Base-by-base conservation (phyloP, 2,113 vertebrate genomes). In the Eudyptes chrysolophus region DNA sequence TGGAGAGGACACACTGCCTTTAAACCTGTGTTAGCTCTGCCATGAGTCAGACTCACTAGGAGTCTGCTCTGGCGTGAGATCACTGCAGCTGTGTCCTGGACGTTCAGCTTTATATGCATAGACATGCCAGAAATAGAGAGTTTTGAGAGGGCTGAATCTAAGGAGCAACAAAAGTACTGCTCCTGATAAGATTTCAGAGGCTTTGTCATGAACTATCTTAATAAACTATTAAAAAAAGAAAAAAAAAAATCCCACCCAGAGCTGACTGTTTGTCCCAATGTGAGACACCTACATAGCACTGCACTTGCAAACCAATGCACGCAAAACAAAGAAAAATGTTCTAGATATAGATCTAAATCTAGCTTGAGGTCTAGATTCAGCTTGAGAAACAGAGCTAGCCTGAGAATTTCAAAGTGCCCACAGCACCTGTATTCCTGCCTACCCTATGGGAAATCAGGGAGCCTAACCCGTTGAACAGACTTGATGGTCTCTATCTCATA, bases 21-120 rank as follows among this genome's bases (percentile, higher is more conserved):
- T 55, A 61, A 55, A 90, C 13, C 57, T 8, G 0, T 7, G 34
- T 21, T 48, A 36, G 42, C 8, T 75, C 55, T 87, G 48, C 34
- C 34, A 8, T 5, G 30, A 34, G 27, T 11, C 42, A 32, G 17
- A 25, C 0, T 25, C 10, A 3, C 68, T 72, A 8, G 2, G 16
- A 8, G 48, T 16, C 71, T 52, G 70, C 49, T 80, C 85, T 52
- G 40, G 18, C 51, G 68, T 12, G 25, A 75, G 49, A 36, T 69
- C 44, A 46, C 70, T 5, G 40, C 44, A 70, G 69, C 49, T 79
- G 30, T 11, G 22, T 6, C 48, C 61, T 62, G 42, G 22, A 19
- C 7, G 3, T 26, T 44, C 46, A 42, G 46, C 57, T 71, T n/a
- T 16, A 26, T 11, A 62, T 30, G 19, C 76, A 38, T 9, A 79